Conservation (phyloP, 1,140 invertebrate genomes). For the Drosophila pruinosa region DNA sequence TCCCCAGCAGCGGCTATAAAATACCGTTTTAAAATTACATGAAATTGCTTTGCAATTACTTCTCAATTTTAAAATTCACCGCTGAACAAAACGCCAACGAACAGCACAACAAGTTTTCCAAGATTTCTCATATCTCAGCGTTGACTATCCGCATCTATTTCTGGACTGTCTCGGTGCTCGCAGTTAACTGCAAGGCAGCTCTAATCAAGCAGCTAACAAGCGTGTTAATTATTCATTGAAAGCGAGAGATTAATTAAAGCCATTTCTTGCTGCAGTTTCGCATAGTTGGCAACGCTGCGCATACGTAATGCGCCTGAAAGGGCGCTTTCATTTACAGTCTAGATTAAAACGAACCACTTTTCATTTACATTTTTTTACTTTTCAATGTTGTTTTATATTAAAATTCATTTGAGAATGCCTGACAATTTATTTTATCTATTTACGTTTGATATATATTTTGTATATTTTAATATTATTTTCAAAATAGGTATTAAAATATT, state of each 20-base stretch:
- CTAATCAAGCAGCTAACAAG: neutral
- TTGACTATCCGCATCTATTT: conserved; percentile 12
- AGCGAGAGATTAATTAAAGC: neutral
- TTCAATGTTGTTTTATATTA: too few species aligned
- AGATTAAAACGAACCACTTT: too few species aligned
- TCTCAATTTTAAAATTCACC: conserved; percentile 10
- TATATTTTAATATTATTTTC: too few species aligned
- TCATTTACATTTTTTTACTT: too few species aligned
- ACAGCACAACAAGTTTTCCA: conserved; percentile 35
- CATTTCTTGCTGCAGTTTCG: neutral
- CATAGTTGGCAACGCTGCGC: conserved; percentile 2
- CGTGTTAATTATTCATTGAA: neutral
- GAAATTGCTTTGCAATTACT: neutral
- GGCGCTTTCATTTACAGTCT: too few species aligned
- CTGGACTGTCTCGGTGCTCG: conserved; percentile 9
- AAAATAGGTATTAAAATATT: too few species aligned
- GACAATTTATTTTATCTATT: too few species aligned
- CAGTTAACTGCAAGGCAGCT: conserved; percentile 27
- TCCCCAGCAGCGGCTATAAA: neutral
- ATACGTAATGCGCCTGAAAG: conserved; percentile 10
- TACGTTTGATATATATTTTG: too few species aligned
- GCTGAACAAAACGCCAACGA: conserved; percentile 14
- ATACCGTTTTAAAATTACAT: neutral
- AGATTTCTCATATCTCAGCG: conserved; percentile 14
- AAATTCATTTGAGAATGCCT: too few species aligned